Percentiles rank a stretch among this genome's conserved stretches.
Conservation (phyloP, 2,888 invertebrate species). For the Fragum whitleyi region DNA sequence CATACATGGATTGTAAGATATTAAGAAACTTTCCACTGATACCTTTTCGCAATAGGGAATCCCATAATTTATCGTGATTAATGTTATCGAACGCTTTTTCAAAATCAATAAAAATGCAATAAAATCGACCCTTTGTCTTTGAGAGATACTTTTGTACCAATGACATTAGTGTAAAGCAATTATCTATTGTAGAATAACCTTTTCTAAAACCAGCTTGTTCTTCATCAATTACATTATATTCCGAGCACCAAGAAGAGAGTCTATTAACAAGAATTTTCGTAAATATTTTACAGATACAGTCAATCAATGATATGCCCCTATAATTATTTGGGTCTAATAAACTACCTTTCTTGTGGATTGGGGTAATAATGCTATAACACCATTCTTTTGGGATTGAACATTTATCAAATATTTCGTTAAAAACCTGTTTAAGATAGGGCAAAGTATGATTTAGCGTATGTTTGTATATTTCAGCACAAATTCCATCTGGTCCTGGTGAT, state of each 20-base stretch:
- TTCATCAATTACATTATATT: conserved; percentile 38
- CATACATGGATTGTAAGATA: conserved; percentile 20
- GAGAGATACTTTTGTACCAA: conserved; percentile 41
- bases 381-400: conserved; percentile 27
- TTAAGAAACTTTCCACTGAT: conserved; percentile 19
- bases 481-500: conserved; percentile 36
- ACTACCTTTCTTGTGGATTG: too few relatives aligned
- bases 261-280: conserved; percentile 12
- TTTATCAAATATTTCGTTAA: conserved; percentile 29
- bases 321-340: too few relatives aligned
- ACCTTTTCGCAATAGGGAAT: conserved; percentile 7
- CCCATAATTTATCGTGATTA: conserved; percentile 26
- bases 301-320: too few relatives aligned
- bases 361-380: too few relatives aligned
- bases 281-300: too few relatives aligned
- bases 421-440: conserved; percentile 27
- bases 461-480: conserved; percentile 34
- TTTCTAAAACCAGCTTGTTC: too few relatives aligned
- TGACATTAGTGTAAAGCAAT: conserved; percentile 37
- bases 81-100: conserved; percentile 42
- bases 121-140: conserved; percentile 33
- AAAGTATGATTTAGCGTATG: neutral
- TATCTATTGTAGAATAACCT: too few relatives aligned
- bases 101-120: conserved; percentile 38
- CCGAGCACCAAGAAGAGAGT: conserved; percentile 28